Evolutionary conservation across 2,113 vertebrate species (phyloP), one percentile per base, ranked within the genome.

Genomic region (Eupsittula cactorum): DNA sequence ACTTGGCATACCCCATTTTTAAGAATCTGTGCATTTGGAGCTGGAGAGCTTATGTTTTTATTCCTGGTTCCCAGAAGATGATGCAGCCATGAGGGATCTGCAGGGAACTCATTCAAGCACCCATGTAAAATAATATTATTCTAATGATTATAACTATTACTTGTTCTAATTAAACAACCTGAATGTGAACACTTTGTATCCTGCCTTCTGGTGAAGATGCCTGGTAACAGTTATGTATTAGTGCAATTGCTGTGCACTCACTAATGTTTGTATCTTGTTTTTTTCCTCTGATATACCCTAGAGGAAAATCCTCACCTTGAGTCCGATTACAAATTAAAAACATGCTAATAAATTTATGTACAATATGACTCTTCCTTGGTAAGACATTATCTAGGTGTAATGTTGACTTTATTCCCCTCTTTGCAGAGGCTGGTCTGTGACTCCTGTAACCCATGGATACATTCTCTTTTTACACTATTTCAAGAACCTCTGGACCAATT

Each of bases 291-390:
- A 68, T 93, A 3, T 90, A 92, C 28, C 29, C n/a, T 65, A 86
- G 77, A 90, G 81, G 86, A 75, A 91, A 89, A 81, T 52, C 79
- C 55, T 95, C 44, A 94, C 77, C 59, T 88, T 74, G 65, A 92
- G 74, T 93, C 86, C 92, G 65, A 87, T 87, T 92, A 80, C 1
- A 0, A 87, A 96, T 96, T 96, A 95, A 96, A 96, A 82, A 42
- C 9, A 37, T 62, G 67, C 88, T 94, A 82, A 92, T 91, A 53
- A 10, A 71, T 83, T 91, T 76, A 77, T 92, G 86, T 74, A 93
- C 62, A 76, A 42, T 78, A 6, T 64, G 90, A 20, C 67, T 79
- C 21, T 78, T 95, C 39, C 44, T 88, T 92, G 77, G 10, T 57
- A 75, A 86, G 82, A 52, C 10, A 4, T 75, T n/a, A 13, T 14